Conservation (phyloP, 2,797 vertebrate genomes). For the Onychomys torridus region DNA sequence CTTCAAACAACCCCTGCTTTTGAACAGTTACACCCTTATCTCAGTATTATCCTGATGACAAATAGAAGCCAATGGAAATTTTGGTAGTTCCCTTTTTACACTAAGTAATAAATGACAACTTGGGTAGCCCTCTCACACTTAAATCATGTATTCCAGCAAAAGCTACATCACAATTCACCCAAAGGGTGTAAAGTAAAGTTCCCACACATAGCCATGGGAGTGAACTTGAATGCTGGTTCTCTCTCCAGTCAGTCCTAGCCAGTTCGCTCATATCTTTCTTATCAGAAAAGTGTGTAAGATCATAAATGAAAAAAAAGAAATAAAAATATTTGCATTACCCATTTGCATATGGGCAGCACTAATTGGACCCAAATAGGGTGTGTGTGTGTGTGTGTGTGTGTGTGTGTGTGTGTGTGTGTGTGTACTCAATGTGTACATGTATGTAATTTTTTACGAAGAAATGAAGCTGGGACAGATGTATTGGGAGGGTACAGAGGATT, state of each 20-base stretch:
- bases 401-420: not conserved
- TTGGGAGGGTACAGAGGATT: not conserved
- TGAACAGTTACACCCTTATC: not conserved
- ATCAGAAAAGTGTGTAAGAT: not conserved
- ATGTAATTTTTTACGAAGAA: not conserved
- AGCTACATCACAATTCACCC: not conserved
- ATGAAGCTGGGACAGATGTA: not conserved
- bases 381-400: not conserved
- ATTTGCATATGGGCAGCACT: not conserved
- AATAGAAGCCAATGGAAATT: not conserved
- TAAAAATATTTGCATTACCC: not conserved
- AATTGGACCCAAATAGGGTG: not conserved
- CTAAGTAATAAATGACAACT: not conserved
- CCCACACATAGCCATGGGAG: too few species aligned
- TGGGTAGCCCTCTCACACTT: not conserved
- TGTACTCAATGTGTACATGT: rapidly evolving
- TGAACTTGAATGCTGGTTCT: not conserved
- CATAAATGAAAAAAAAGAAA: not conserved
- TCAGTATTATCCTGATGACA: not conserved
- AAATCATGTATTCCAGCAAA: not conserved
- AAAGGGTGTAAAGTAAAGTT: not conserved
- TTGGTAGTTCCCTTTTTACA: not conserved
- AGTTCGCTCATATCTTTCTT: not conserved
- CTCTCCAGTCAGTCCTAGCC: not conserved
- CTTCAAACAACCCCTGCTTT: not conserved